Percentiles rank a stretch among this genome's conserved stretches.
These are phyloP conservation scores for Carposina sasakii DNA, from an alignment of 1,140 invertebrate species.

Conservation along the genomic window DNA sequence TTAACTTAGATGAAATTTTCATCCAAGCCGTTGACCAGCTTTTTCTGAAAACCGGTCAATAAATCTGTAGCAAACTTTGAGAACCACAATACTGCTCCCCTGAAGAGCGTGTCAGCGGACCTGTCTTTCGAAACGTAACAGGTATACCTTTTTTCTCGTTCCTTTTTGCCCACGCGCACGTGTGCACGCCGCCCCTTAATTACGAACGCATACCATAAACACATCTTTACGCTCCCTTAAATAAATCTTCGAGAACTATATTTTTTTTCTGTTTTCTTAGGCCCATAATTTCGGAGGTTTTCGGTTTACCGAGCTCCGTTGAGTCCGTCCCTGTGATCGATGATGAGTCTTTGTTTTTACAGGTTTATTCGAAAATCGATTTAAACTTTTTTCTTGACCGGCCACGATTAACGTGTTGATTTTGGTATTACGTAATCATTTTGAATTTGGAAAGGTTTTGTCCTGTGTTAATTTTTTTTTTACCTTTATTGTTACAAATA, in stretches of 20 bases:
- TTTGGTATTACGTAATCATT: no score
- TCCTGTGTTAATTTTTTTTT: no score
- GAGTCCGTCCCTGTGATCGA: constrained; percentile 50
- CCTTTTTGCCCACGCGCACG: constrained; percentile 62
- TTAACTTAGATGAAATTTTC: no score
- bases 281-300: constrained; percentile 55
- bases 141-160: constrained; percentile 61
- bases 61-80: constrained; percentile 42
- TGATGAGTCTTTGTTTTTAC: constrained; percentile 62
- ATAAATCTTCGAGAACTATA: constrained; percentile 60
- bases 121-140: constrained; percentile 60
- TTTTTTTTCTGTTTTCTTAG: constrained; percentile 66
- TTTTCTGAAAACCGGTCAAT: no score
- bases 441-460: no score
- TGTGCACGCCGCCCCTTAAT: constrained; percentile 65
- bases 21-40: no score
- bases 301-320: constrained; percentile 43
- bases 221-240: constrained; percentile 72
- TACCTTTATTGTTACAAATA: no score
- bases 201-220: constrained; percentile 71
- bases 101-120: constrained; percentile 57
- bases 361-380: constrained; percentile 43
- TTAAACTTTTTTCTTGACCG: no score
- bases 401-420: no score
- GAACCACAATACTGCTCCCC: constrained; percentile 31